Evolutionary conservation across 2,113 vertebrate genomes (phyloP).

Genomic region (Muntiacus muntjak): DNA sequence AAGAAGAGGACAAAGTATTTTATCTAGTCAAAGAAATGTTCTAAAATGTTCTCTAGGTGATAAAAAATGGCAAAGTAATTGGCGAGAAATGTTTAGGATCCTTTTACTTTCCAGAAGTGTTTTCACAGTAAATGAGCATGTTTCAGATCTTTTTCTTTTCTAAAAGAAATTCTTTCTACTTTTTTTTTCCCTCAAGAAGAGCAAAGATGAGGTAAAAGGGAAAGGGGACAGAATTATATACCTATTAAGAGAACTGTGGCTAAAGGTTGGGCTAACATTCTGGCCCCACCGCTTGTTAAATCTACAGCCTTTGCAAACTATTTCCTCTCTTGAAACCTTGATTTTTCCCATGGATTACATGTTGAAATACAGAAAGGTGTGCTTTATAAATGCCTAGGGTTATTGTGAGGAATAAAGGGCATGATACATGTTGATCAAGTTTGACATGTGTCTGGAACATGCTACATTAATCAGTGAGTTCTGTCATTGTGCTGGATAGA

Average conservation of each 20-base stretch:
- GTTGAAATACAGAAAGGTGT: background rate
- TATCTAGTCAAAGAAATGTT: background rate
- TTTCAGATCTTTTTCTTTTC: background rate
- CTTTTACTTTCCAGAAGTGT: background rate
- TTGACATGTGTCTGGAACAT: background rate
- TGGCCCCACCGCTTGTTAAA: background rate
- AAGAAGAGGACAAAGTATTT: background rate
- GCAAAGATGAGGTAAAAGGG: background rate
- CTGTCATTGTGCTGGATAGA: background rate
- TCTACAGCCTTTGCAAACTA: background rate
- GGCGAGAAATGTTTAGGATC: background rate
- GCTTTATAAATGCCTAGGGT: background rate
- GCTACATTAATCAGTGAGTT: background rate
- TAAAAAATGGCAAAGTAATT: background rate
- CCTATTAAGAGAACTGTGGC: background rate
- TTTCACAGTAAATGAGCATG: background rate
- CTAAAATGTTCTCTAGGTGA: background rate
- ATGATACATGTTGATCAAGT: background rate
- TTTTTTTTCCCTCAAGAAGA: background rate
- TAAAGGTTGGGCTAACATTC: background rate
- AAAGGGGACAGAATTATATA: background rate
- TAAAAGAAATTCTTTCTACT: background rate
- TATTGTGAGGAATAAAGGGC: background rate
- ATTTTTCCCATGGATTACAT: background rate
- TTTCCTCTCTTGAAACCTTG: background rate